These are phyloP conservation scores for Vespertilio murinus DNA, from an alignment of 2,797 vertebrate species.

Conservation along the genomic window DNA sequence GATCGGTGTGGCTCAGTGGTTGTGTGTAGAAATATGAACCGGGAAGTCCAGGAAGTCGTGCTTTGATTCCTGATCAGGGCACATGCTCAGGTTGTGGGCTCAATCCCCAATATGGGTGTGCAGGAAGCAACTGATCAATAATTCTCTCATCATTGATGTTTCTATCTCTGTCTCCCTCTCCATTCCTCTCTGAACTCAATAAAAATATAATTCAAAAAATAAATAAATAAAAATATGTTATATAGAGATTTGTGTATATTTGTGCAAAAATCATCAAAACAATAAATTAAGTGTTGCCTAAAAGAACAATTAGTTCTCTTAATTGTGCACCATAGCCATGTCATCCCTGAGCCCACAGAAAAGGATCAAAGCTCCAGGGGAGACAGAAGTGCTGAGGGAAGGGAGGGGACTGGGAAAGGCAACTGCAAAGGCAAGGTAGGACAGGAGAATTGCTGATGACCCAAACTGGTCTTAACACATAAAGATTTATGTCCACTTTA, in stretches of 20 bases:
- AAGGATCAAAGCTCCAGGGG: not conserved
- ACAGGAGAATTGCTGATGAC: not conserved
- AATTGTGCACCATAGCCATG: not conserved
- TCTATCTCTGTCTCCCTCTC: too few species aligned
- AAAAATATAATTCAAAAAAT: too few species aligned
- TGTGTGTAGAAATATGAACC: too few species aligned
- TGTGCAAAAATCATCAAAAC: not conserved
- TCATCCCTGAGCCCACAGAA: not conserved
- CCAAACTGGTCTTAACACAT: not conserved
- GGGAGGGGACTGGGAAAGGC: not conserved
- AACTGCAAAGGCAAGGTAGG: not conserved
- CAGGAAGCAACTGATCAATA: too few species aligned
- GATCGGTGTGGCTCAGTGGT: too few species aligned
- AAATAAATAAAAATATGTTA: conserved; percentile 20
- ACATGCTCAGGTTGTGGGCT: too few species aligned
- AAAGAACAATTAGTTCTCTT: not conserved
- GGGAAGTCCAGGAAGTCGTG: too few species aligned
- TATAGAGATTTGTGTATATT: not conserved
- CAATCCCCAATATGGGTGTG: too few species aligned
- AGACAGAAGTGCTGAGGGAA: not conserved
- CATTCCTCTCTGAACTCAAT: too few species aligned
- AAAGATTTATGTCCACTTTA: not conserved
- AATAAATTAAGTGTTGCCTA: not conserved
- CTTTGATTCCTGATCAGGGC: too few species aligned
- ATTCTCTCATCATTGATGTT: too few species aligned